Evolutionary conservation across 2,797 vertebrate genomes (phyloP).

Genomic region (Gymnocypris eckloni): DNA sequence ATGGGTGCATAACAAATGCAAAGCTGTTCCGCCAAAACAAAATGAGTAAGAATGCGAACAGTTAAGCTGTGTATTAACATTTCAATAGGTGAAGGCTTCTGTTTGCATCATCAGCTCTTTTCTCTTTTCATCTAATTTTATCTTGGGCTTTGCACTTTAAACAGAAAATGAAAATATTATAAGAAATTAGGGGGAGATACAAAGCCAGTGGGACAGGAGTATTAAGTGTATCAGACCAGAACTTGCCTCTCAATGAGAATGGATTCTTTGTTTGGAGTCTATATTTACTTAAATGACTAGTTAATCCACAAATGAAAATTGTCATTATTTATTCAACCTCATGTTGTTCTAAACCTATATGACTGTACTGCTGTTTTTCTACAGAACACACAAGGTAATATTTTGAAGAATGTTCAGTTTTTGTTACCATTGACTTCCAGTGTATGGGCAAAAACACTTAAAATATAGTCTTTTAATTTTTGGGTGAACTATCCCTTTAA

Average conservation of each 20-base stretch:
- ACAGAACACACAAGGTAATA: not conserved
- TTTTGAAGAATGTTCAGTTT: conserved; percentile 3
- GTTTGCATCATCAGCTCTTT: not conserved
- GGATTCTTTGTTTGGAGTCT: not conserved
- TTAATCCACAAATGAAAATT: not conserved
- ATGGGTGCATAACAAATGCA: conserved; percentile 21
- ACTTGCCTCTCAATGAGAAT: not conserved
- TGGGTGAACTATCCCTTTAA: not conserved
- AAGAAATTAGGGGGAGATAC: not conserved
- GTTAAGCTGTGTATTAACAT: conserved; percentile 18
- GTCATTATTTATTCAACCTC: not conserved
- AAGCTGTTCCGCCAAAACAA: not conserved
- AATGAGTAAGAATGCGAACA: not conserved
- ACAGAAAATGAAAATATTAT: not conserved
- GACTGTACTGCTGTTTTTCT: not conserved
- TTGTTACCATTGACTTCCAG: not conserved
- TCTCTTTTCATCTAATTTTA: not conserved
- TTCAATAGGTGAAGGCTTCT: not conserved
- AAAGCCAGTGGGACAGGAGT: not conserved
- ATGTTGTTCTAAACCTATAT: not conserved
- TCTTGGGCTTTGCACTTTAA: not conserved
- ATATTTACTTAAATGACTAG: not conserved
- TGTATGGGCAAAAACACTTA: not conserved
- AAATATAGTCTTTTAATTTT: not conserved
- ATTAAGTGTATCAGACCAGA: not conserved